Conservation (phyloP, 2,113 vertebrate species). For the Pseudorectes ferrugineus region DNA sequence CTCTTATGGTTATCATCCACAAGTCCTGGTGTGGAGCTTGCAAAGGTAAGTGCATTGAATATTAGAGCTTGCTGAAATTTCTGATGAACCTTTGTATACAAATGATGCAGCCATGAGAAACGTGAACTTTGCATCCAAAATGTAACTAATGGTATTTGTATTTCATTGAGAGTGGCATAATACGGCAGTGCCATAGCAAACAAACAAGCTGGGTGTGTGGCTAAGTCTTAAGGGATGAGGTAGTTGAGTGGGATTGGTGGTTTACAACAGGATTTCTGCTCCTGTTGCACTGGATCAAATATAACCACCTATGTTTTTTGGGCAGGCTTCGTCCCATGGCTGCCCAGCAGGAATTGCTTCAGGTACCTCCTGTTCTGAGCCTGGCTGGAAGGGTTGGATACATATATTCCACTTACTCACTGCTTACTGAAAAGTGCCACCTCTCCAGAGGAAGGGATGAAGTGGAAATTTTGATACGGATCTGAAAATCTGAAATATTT, state of each 20-base stretch:
- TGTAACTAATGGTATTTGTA: not conserved
- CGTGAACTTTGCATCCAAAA: not conserved
- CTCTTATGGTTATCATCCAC: slow-evolving; percentile 95
- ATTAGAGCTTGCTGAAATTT: not conserved
- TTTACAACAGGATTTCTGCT: not conserved
- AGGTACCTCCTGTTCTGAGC: not conserved
- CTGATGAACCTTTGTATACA: not conserved
- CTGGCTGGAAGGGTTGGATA: not conserved
- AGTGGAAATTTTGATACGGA: not conserved
- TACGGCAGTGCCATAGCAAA: not conserved
- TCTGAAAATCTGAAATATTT: not conserved
- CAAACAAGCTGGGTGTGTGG: not conserved
- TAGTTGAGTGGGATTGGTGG: not conserved
- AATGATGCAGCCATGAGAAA: not conserved
- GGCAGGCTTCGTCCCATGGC: not conserved
- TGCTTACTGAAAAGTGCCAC: not conserved
- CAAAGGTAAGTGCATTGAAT: slow-evolving; percentile 80
- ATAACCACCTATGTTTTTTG: fast-evolving
- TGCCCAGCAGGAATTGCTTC: not conserved
- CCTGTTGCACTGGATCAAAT: not conserved
- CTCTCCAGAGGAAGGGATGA: not conserved
- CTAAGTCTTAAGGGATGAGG: not conserved
- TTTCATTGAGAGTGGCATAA: not conserved
- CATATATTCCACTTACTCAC: not conserved
- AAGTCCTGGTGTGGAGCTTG: slow-evolving; percentile 99